Percentiles rank a stretch among this genome's conserved stretches.
These are phyloP conservation scores for Pteronotus mesoamericanus DNA, from an alignment of 2,797 vertebrate genomes.

Conservation along the genomic window DNA sequence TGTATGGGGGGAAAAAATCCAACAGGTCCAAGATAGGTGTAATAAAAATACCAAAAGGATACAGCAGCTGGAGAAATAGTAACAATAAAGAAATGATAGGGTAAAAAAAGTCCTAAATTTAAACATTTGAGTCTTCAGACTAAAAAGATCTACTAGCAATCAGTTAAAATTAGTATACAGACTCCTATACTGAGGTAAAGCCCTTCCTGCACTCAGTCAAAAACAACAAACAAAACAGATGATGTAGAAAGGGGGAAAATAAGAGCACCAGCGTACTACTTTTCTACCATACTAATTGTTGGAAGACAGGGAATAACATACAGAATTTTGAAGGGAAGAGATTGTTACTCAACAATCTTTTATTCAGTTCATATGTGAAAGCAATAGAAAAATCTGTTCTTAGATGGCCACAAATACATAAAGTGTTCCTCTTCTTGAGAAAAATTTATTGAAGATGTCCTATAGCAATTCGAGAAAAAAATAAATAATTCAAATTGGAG, in stretches of 20 bases:
- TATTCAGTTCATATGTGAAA: not conserved
- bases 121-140: not conserved
- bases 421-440: not conserved
- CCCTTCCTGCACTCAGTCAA: not conserved
- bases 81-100: not conserved
- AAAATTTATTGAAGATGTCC: constrained; percentile 1
- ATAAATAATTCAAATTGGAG: constrained; percentile 1
- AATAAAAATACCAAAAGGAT: constrained; percentile 20
- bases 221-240: not conserved
- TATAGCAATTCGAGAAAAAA: not conserved
- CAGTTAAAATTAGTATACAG: not conserved
- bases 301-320: not conserved
- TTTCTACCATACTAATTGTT: not conserved
- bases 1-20: not conserved
- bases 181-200: not conserved
- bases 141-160: not conserved
- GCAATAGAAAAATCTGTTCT: not conserved
- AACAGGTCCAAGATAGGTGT: not conserved
- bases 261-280: not conserved
- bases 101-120: not conserved
- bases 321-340: not conserved
- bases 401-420: not conserved
- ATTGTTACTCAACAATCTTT: not conserved
- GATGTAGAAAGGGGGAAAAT: not conserved
- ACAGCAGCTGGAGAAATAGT: not conserved